Conservation (phyloP, 2,797 vertebrate genomes). For the Crypturellus tataupa region DNA sequence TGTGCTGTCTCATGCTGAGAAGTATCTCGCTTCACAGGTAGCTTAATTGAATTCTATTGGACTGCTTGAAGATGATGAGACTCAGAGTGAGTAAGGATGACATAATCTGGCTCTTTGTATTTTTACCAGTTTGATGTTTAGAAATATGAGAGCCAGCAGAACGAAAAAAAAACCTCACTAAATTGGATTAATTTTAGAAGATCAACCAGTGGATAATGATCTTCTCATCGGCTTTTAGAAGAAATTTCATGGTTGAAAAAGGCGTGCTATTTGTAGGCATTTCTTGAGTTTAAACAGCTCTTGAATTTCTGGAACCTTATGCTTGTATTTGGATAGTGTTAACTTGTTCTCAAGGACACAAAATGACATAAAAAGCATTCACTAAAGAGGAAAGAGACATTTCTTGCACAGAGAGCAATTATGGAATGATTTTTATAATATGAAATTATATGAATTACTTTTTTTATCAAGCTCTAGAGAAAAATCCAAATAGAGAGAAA, state of each 20-base stretch:
- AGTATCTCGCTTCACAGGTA: neutral
- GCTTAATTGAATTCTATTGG: slow-evolving; percentile 30
- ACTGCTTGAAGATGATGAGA: neutral
- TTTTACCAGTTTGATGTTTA: slow-evolving; percentile 67
- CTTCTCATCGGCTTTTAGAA: slow-evolving; percentile 59
- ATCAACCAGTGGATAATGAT: slow-evolving; percentile 52
- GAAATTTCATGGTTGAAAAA: slow-evolving; percentile 47
- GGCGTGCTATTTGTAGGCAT: neutral
- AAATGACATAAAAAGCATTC: neutral
- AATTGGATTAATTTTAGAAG: slow-evolving; percentile 74
- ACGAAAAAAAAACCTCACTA: neutral
- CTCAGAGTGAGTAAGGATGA: slow-evolving; percentile 9
- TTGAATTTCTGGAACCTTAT: slow-evolving; percentile 17
- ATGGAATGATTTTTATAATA: neutral
- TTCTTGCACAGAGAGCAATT: neutral
- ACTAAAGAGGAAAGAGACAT: neutral
- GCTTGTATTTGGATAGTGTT: slow-evolving; percentile 20
- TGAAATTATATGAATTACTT: neutral
- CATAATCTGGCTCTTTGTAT: slow-evolving; percentile 18
- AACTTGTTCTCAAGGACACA: slow-evolving; percentile 9
- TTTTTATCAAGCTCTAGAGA: neutral
- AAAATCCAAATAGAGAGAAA: neutral
- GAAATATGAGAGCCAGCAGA: slow-evolving; percentile 40
- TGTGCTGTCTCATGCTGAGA: slow-evolving; percentile 14
- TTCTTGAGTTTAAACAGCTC: neutral